Evolutionary conservation across 2,797 vertebrate genomes (phyloP).

Genomic region (Atherinosoma microstoma): DNA sequence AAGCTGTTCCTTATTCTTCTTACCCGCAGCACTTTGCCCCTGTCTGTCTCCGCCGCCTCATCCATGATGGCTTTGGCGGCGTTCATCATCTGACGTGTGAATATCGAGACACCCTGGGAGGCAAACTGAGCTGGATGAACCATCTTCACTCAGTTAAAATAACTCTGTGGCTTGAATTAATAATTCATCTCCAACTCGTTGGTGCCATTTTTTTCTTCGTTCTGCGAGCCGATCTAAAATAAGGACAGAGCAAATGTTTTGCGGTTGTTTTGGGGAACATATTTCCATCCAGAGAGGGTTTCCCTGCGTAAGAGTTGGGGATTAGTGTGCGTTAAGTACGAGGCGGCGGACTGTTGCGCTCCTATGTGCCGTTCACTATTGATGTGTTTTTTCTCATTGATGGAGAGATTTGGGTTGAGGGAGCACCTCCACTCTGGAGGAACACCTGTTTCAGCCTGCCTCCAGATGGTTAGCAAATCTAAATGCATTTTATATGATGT

Average conservation of each 20-base stretch:
- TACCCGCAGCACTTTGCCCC: constrained; percentile 53
- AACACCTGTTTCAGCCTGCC: constrained; percentile 75
- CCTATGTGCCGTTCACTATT: constrained; percentile 45
- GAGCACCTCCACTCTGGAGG: constrained; percentile 65
- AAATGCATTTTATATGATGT: constrained; percentile 79
- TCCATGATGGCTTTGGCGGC: constrained; percentile 42
- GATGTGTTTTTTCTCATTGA: constrained; percentile 69
- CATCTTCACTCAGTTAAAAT: constrained; percentile 41
- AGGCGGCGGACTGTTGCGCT: constrained; percentile 17
- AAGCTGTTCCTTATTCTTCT: constrained; percentile 60
- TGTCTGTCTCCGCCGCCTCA: constrained; percentile 46
- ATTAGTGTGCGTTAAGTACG: constrained; percentile 6
- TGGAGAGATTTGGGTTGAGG: constrained; percentile 70
- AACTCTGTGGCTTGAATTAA: constrained; percentile 46
- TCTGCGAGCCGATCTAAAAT: background rate
- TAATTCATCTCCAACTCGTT: constrained; percentile 31
- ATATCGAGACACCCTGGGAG: constrained; percentile 54
- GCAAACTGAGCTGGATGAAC: constrained; percentile 29
- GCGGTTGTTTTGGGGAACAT: constrained; percentile 15
- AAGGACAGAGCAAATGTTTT: background rate
- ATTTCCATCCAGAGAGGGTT: constrained; percentile 12
- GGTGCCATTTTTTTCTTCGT: background rate
- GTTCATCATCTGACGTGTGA: constrained; percentile 59
- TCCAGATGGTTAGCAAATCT: constrained; percentile 80
- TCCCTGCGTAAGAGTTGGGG: background rate